Evolutionary conservation across 2,888 invertebrate genomes (phyloP), one percentile per base, ranked within the genome.

Genomic region (Isoperla grammatica): DNA sequence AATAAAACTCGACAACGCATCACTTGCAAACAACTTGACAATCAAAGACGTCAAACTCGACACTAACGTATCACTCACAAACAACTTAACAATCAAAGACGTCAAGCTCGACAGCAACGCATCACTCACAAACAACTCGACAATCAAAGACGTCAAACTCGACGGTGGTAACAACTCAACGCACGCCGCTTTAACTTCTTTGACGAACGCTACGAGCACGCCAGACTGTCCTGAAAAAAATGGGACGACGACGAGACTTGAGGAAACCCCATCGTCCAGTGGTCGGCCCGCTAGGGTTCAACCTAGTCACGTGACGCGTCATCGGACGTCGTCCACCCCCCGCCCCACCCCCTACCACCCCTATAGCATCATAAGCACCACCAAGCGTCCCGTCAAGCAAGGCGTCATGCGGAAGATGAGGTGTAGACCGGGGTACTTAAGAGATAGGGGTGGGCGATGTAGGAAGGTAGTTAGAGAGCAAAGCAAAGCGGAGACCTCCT

Each of bases 341-440:
- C 8, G 6, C 5, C 6, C 11, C 40, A 39, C 2, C 17, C 39
- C 4, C 12, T 15, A 53, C 37, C 9, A 12, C 6, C 17, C 37
- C 20, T 17, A 37, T 19, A 37, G 11, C 12, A 11, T 5, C 37
- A 37, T 37, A 13, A 19, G 9, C 3, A 53, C 53, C 37, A 53
- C 53, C 20, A 53, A 17, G 39, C 17, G 37, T 1, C 11, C 37
- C 4, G 20, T 15, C 12, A 53, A 53, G 39, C 37, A 53, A 8
- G 53, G 37, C 20, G 37, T 37, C 20, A 39, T 19, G 15, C 35
- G 37, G 53, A 53, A 37, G 19, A 39, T 53, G 37, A 3, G 53
- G 15, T 53, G 53, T 12, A 35, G 53, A 12, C 17, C 53, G n/a
- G 53, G 53, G 19, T 53, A 39, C 39, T 53, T 13, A 37, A 53